A percentile compares a stretch with the other conserved stretches of the same genome.
These are phyloP conservation scores for Melanotaenia maccullochi DNA, from an alignment of 2,797 vertebrate genomes.

Conservation along the genomic window DNA sequence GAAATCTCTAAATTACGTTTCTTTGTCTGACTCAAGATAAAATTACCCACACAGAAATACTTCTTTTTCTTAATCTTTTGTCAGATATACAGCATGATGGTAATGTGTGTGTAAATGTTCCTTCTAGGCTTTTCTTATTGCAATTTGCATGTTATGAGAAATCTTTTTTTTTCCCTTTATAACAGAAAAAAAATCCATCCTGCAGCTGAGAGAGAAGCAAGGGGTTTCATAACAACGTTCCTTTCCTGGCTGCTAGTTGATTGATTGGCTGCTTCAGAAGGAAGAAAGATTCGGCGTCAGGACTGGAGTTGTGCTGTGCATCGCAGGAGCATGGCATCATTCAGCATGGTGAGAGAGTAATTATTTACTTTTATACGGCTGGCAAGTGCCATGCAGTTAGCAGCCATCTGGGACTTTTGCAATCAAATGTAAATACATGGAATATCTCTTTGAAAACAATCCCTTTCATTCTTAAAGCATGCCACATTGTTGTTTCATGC, in stretches of 20 bases:
- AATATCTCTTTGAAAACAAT: background rate
- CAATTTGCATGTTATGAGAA: background rate
- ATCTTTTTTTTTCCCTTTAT: conserved; percentile 61
- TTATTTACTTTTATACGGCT: conserved; percentile 27
- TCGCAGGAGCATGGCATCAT: conserved; percentile 90
- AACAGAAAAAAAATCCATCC: conserved; percentile 80
- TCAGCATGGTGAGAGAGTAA: conserved; percentile 84
- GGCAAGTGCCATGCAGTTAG: conserved; percentile 9
- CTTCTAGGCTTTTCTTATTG: background rate
- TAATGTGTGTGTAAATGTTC: background rate
- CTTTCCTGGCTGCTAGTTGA: conserved; percentile 86
- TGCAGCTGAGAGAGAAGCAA: conserved; percentile 86
- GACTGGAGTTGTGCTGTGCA: conserved; percentile 82
- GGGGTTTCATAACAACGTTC: conserved; percentile 83
- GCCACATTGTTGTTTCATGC: conserved; percentile 23
- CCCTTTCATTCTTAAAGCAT: conserved; percentile 6
- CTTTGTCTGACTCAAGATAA: no score
- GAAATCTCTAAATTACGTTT: no score
- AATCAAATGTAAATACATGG: conserved; percentile 24
- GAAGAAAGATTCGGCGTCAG: conserved; percentile 85
- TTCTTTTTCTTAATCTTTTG: no score
- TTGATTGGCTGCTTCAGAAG: conserved; percentile 90
- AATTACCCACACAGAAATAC: no score
- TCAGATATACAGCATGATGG: no score
- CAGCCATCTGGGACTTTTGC: conserved; percentile 31